Conservation (phyloP, 1,140 invertebrate species). For the Popillia japonica region DNA sequence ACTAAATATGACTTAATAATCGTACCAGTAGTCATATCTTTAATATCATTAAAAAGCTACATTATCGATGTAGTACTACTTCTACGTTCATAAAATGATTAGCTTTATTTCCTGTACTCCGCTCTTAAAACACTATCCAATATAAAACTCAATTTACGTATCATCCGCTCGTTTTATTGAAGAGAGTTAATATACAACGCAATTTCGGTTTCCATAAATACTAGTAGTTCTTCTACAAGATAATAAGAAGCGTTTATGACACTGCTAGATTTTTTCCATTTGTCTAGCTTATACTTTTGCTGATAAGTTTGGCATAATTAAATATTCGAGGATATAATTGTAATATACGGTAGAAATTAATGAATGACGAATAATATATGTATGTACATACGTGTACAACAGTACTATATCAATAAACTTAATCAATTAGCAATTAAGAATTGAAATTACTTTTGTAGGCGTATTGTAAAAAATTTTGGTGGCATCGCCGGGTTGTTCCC, state of each 20-base stretch:
- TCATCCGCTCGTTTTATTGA: background rate
- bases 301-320: no score
- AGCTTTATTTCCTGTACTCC: background rate
- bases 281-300: background rate
- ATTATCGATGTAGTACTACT: background rate
- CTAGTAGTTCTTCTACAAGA: background rate
- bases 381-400: no score
- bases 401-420: no score
- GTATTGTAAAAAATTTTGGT: no score
- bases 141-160: constrained; percentile 34
- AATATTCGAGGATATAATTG: no score
- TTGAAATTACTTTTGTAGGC: no score
- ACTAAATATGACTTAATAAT: background rate
- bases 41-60: background rate
- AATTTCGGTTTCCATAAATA: background rate
- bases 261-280: background rate
- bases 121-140: background rate
- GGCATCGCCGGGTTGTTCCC: no score
- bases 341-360: no score
- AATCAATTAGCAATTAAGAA: no score
- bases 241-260: background rate
- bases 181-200: constrained; percentile 5
- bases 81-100: constrained; percentile 14
- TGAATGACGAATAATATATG: no score
- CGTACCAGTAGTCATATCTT: background rate